A percentile compares a stretch with the other conserved stretches of the same genome.
These are phyloP conservation scores for Phyllotis vaccarum DNA, from an alignment of 2,797 vertebrate genomes.

Conservation along the genomic window DNA sequence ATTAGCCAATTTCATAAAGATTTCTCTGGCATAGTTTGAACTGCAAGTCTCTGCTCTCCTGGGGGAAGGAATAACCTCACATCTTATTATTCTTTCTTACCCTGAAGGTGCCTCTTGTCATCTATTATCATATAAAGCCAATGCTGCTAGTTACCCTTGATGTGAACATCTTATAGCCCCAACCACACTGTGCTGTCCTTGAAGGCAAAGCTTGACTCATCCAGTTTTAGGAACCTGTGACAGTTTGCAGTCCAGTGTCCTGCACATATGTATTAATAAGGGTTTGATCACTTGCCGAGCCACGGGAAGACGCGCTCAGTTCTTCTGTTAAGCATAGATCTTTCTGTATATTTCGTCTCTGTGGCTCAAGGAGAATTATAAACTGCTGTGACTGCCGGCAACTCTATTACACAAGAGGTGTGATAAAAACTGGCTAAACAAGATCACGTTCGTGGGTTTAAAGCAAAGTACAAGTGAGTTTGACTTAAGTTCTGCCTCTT, in stretches of 20 bases:
- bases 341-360: neutral
- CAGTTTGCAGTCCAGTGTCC: neutral
- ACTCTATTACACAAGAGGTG: neutral
- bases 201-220: conserved; percentile 11
- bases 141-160: conserved; percentile 48
- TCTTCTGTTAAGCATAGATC: neutral
- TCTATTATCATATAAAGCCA: conserved; percentile 57
- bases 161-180: conserved; percentile 38
- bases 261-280: neutral
- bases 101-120: conserved; percentile 68
- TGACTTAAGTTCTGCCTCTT: neutral
- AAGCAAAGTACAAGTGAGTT: neutral
- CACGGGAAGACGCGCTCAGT: neutral
- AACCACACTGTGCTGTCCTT: neutral
- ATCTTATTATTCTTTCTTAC: conserved; percentile 56
- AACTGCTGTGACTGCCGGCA: neutral
- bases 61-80: conserved; percentile 63
- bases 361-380: neutral
- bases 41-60: conserved; percentile 43
- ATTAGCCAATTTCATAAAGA: conserved; percentile 35
- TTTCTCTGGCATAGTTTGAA: conserved; percentile 49
- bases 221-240: neutral
- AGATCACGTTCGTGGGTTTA: neutral
- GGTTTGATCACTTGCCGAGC: neutral
- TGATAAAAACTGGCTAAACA: neutral